phyloP scores from a whole-genome alignment of 2,888 invertebrate genomes.

The Syrphus vitripennis region DNA sequence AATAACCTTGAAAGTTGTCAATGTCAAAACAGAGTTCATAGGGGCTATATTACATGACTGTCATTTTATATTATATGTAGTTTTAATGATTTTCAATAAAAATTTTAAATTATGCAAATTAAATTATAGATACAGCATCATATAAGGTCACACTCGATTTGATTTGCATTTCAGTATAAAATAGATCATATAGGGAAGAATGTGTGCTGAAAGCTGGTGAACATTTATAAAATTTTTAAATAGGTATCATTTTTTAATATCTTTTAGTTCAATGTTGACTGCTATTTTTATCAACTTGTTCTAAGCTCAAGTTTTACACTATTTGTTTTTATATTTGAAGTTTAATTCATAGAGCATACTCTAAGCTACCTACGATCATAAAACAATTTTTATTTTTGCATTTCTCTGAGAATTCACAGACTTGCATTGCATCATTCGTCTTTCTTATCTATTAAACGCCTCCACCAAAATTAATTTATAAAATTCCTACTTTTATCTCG shows the following conservation, averaged over 20 bases:
- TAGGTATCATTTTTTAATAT: too few relatives aligned
- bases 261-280: too few relatives aligned
- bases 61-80: neutral
- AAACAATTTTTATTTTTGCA: too few relatives aligned
- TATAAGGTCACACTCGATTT: conserved; percentile 1
- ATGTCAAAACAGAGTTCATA: neutral
- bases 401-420: too few relatives aligned
- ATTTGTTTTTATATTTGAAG: too few relatives aligned
- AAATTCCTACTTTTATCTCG: neutral
- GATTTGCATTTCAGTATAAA: neutral
- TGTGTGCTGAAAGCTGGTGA: too few relatives aligned
- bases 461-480: neutral
- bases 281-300: too few relatives aligned
- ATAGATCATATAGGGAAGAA: neutral
- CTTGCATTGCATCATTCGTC: neutral
- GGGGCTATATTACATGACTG: neutral
- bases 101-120: neutral
- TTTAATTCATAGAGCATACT: too few relatives aligned
- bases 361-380: too few relatives aligned
- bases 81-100: neutral
- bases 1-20: neutral
- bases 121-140: neutral
- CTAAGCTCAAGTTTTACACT: too few relatives aligned
- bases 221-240: too few relatives aligned
- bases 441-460: neutral